These are phyloP conservation scores for Hyperopisus bebe DNA, from an alignment of 2,113 vertebrate genomes.

Conservation along the genomic window DNA sequence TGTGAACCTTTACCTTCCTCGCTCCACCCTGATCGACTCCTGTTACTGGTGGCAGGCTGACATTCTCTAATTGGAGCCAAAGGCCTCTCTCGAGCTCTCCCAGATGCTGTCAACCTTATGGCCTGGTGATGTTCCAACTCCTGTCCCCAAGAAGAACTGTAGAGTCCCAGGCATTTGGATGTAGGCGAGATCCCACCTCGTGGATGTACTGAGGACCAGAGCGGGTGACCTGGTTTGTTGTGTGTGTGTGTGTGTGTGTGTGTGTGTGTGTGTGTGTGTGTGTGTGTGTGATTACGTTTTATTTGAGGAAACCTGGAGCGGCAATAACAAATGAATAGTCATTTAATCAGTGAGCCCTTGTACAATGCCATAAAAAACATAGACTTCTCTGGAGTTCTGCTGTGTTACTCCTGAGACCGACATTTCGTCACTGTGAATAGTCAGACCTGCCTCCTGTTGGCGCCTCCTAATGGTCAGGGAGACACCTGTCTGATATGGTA, in stretches of 20 bases:
- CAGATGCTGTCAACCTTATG: background rate
- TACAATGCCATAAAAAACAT: background rate
- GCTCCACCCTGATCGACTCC: background rate
- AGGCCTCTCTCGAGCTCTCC: background rate
- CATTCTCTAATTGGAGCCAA: background rate
- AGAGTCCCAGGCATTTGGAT: background rate
- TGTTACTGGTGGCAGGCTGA: background rate
- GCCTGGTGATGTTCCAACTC: background rate
- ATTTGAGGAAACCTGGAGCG: background rate
- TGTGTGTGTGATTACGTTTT: background rate
- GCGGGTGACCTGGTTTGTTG: background rate
- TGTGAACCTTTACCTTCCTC: background rate
- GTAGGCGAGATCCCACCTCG: background rate
- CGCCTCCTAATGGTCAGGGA: background rate
- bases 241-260: background rate
- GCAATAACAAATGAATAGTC: background rate
- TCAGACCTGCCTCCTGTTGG: background rate
- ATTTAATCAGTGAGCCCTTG: background rate
- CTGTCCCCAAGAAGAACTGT: background rate
- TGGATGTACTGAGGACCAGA: background rate
- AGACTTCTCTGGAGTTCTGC: background rate
- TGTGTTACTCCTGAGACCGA: background rate
- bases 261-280: background rate
- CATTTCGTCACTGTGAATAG: background rate
- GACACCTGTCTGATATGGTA: background rate